phyloP scores from a whole-genome alignment of 2,888 invertebrate genomes.

The Tenthredo amoena region DNA sequence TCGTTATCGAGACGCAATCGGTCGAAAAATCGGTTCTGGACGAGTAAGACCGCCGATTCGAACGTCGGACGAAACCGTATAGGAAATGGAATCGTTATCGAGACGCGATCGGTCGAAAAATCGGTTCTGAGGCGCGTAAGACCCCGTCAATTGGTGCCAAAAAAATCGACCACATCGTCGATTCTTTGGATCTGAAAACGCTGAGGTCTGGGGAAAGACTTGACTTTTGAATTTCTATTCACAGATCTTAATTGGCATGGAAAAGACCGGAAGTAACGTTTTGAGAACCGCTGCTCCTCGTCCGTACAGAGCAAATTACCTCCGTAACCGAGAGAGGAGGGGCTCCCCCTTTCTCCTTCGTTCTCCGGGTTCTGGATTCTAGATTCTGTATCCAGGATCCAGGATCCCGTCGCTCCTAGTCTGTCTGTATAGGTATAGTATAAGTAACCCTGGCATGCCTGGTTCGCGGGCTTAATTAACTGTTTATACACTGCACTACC shows the following conservation, averaged over 20 bases:
- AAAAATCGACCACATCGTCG: neutral
- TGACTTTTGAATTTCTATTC: neutral
- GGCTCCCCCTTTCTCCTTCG: conserved; percentile 41
- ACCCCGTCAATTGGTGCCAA: too few species aligned
- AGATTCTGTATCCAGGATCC: conserved; percentile 51
- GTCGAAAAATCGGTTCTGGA: too few species aligned
- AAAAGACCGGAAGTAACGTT: conserved; percentile 60
- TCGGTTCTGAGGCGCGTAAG: too few species aligned
- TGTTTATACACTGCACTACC: conserved; percentile 75
- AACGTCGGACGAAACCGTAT: too few species aligned
- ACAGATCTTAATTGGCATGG: neutral
- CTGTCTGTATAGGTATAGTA: conserved; percentile 31
- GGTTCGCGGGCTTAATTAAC: conserved; percentile 73
- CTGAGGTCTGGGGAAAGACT: too few species aligned
- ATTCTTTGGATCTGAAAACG: neutral
- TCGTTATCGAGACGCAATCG: too few species aligned
- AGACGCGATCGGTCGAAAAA: too few species aligned
- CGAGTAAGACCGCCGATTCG: too few species aligned
- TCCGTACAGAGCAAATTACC: conserved; percentile 71
- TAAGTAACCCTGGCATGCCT: conserved; percentile 55
- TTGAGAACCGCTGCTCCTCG: conserved; percentile 71
- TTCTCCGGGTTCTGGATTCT: conserved; percentile 49
- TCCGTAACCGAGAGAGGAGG: conserved; percentile 69
- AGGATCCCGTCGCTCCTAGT: conserved; percentile 52
- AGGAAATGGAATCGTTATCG: too few species aligned